phyloP scores from a whole-genome alignment of 2,888 invertebrate genomes.

The Tridacna gigas region DNA sequence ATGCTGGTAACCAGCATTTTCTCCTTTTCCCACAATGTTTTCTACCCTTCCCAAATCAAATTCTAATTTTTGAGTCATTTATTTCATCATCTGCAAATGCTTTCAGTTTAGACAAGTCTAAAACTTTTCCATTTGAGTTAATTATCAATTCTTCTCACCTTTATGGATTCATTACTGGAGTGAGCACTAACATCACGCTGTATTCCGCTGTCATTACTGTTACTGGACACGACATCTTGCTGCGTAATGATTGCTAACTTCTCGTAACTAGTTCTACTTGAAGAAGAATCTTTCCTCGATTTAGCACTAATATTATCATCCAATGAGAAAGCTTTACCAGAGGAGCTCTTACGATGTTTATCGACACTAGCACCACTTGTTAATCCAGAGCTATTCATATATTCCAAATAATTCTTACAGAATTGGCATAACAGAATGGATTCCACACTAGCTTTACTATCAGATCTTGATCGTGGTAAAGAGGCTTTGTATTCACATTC shows the following conservation, averaged over 20 bases:
- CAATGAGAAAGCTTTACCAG: neutral
- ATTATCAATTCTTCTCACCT: conserved; percentile 63
- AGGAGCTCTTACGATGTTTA: conserved; percentile 12
- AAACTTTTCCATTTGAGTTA: too few species aligned
- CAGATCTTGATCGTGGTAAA: neutral
- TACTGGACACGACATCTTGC: conserved; percentile 75
- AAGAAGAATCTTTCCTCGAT: conserved; percentile 47
- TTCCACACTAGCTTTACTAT: neutral
- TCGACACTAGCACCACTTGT: conserved; percentile 1
- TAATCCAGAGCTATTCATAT: conserved; percentile 17
- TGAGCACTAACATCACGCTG: conserved; percentile 77
- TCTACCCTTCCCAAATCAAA: too few species aligned
- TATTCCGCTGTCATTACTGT: conserved; percentile 81
- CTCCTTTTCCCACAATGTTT: too few species aligned
- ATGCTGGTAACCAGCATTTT: too few species aligned
- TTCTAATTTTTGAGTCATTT: too few species aligned
- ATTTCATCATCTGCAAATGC: too few species aligned
- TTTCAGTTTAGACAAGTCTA: too few species aligned
- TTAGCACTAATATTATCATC: conserved; percentile 26
- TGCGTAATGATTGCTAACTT: conserved; percentile 59
- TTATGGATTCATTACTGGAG: conserved; percentile 78
- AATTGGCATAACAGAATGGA: conserved; percentile 10
- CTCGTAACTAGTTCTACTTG: conserved; percentile 43
- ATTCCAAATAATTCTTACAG: conserved; percentile 6
- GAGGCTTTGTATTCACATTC: conserved; percentile 37